Evolutionary conservation across 1,140 invertebrate species (phyloP), one percentile per base, ranked within the genome.

Genomic region (Planococcus citri): DNA sequence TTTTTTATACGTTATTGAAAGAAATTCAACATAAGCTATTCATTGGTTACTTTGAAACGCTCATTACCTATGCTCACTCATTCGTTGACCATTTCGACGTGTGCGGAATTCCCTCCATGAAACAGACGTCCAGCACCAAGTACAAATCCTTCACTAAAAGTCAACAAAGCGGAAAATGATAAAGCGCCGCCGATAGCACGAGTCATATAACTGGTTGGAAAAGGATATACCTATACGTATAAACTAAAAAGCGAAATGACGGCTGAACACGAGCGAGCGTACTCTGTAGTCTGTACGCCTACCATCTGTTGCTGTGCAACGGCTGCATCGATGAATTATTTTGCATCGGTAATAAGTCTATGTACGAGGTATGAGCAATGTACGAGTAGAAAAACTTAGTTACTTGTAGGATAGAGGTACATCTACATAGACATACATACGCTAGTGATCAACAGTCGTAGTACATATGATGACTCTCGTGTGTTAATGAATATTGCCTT

Each of bases 251-350:
- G 17, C n/a, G 41, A 51, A 37, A n/a, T n/a, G 41, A 51, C 10
- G 41, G n/a, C 17, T 51, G 41, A 51, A 51, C 41, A 51, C 41
- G 41, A 51, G 41, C n/a, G 3, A n/a, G n/a, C n/a, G n/a, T n/a
- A n/a, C n/a, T n/a, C n/a, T n/a, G n/a, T n/a, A n/a, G n/a, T n/a
- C n/a, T n/a, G 2, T 20, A 51, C 41, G 41, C 41, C 41, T 20
- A 51, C 41, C 41, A 51, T 51, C 41, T 51, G 41, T 51, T 51
- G 41, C 41, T 51, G 41, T 51, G 41, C 41, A 51, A 51, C 41
- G 41, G n/a, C 41, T 51, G n/a, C 41, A 20, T 51, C 41, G 41
- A 20, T 20, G 41, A 51, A 51, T 51, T 51, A 51, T 51, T 51
- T 51, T 51, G 41, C 41, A 51, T 51, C 29, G 29, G 29, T 33